Conservation (phyloP, 2,888 invertebrate genomes). For the Lasioglossum leucozonium region DNA sequence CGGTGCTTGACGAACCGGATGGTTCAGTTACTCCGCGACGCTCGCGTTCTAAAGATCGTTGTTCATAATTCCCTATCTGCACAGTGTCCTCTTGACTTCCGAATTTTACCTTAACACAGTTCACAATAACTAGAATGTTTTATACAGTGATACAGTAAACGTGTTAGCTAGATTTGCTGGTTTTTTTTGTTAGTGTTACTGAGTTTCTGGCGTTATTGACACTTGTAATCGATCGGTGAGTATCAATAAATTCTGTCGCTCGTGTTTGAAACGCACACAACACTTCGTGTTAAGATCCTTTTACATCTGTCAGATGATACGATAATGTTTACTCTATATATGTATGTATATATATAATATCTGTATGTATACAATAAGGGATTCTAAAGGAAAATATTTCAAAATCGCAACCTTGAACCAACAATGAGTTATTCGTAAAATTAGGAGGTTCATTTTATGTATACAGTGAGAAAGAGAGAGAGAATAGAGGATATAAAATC, state of each 20-base stretch:
- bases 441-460: conserved; percentile 23
- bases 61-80: background rate
- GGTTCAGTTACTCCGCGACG: conserved; percentile 14
- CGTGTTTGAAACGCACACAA: conserved; percentile 31
- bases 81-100: background rate
- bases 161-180: conserved; percentile 11
- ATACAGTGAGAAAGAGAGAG: conserved; percentile 9
- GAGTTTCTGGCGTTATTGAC: conserved; percentile 2
- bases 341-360: conserved; percentile 18
- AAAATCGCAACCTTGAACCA: conserved; percentile 30
- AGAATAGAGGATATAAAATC: conserved; percentile 57
- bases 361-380: conserved; percentile 28
- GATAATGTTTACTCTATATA: conserved; percentile 9
- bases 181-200: conserved; percentile 7
- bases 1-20: background rate
- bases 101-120: conserved; percentile 17
- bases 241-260: conserved; percentile 20
- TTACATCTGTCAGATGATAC: conserved; percentile 45
- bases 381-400: conserved; percentile 25
- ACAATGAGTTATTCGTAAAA: conserved; percentile 28
- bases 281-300: conserved; percentile 21
- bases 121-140: conserved; percentile 26
- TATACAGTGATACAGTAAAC: conserved; percentile 24
- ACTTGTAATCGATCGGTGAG: conserved; percentile 8
- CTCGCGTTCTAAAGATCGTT: conserved; percentile 1